phyloP scores from a whole-genome alignment of 1,140 invertebrate genomes.

The Aphis gossypii region DNA sequence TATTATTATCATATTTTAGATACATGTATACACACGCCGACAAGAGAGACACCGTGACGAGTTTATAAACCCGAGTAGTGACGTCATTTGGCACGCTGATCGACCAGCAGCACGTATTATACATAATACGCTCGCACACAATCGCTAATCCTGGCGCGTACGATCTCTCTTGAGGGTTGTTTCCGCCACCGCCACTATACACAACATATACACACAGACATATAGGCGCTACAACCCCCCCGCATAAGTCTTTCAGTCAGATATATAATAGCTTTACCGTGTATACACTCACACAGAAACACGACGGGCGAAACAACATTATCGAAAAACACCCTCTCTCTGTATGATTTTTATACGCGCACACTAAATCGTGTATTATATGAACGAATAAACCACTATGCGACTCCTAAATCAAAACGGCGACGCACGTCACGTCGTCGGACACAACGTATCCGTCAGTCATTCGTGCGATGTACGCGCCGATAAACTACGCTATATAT shows the following conservation, averaged over 20 bases:
- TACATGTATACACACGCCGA: too few relatives aligned
- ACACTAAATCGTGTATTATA: not conserved
- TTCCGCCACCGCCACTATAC: not conserved
- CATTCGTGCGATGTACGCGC: not conserved
- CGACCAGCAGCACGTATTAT: slow-evolving; percentile 24
- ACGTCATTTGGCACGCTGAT: slow-evolving; percentile 28
- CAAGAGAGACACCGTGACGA: slow-evolving; percentile 7
- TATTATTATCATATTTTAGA: not conserved
- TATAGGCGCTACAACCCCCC: not conserved
- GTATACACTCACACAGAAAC: not conserved
- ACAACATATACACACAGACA: not conserved
- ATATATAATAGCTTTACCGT: slow-evolving; percentile 44
- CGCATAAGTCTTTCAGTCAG: not conserved
- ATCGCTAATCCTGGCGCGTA: slow-evolving; percentile 27
- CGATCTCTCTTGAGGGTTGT: slow-evolving; percentile 41
- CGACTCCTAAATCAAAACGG: slow-evolving; percentile 31
- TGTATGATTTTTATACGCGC: not conserved
- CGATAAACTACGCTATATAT: not conserved
- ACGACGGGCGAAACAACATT: slow-evolving; percentile 39
- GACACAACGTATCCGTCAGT: not conserved
- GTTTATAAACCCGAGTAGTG: slow-evolving; percentile 38
- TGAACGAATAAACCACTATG: not conserved
- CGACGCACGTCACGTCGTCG: slow-evolving; percentile 3
- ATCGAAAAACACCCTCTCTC: not conserved
- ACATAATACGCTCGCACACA: not conserved